These are phyloP conservation scores for Phthorimaea operculella DNA, from an alignment of 1,140 invertebrate species.

Conservation along the genomic window DNA sequence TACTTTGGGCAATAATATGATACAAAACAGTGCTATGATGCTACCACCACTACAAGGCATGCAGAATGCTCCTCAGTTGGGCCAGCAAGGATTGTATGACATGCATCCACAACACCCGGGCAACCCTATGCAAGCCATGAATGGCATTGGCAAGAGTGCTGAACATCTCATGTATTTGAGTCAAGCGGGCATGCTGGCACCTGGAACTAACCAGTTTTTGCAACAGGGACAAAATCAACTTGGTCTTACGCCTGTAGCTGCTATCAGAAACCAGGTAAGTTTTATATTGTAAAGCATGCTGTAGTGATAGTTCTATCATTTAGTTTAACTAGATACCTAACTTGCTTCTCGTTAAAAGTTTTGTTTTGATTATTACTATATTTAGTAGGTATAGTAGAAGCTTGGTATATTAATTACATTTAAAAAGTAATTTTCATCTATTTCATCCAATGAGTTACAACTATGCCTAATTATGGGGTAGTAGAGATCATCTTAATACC, in stretches of 20 bases:
- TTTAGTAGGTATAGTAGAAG: no score
- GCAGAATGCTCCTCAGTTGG: slow-evolving; percentile 53
- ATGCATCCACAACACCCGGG: slow-evolving; percentile 66
- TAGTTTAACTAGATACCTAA: no score
- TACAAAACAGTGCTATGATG: slow-evolving; percentile 61
- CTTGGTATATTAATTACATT: no score
- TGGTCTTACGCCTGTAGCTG: slow-evolving; percentile 68
- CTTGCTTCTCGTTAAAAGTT: no score
- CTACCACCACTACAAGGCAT: slow-evolving; percentile 56
- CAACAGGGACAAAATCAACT: slow-evolving; percentile 71
- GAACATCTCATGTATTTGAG: slow-evolving; percentile 77
- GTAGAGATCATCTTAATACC: no score
- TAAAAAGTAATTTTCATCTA: no score
- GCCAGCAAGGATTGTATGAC: slow-evolving; percentile 68
- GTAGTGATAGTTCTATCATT: no score
- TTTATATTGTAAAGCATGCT: slow-evolving; percentile 4
- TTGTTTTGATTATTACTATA: no score
- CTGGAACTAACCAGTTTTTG: slow-evolving; percentile 73
- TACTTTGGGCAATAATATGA: slow-evolving; percentile 52
- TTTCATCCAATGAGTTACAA: no score
- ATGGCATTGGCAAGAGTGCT: slow-evolving; percentile 70
- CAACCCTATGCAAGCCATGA: slow-evolving; percentile 63
- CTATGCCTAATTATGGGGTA: no score
- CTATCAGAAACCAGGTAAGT: slow-evolving; percentile 68
- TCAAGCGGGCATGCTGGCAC: slow-evolving; percentile 73